These are phyloP conservation scores for Spinibarbus caldwelli DNA, from an alignment of 2,797 vertebrate species.

Conservation along the genomic window DNA sequence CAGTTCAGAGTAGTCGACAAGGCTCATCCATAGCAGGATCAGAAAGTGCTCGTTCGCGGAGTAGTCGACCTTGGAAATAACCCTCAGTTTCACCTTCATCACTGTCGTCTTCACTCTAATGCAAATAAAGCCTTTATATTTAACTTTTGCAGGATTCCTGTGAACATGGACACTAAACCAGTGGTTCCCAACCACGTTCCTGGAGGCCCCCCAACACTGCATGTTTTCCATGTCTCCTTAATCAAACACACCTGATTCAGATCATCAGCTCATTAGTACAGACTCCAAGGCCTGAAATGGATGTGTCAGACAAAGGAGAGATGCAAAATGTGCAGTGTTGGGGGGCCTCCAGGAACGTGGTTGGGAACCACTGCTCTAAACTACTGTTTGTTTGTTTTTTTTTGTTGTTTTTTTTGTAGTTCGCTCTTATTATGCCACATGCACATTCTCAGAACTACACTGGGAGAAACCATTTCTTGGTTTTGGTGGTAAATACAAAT, in stretches of 20 bases:
- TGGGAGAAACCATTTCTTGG: not conserved
- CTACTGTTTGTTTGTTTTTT: not conserved
- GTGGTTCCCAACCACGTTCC: too few species aligned
- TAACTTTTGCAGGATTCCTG: conserved; percentile 15
- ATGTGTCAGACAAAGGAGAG: too few species aligned
- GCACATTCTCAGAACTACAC: not conserved
- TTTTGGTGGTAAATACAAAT: not conserved
- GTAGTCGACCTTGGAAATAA: conserved; percentile 89
- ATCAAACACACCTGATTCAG: too few species aligned
- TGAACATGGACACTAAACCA: conserved; percentile 34
- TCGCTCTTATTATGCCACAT: not conserved
- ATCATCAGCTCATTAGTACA: too few species aligned
- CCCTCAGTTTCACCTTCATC: not conserved
- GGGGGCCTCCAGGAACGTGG: too few species aligned
- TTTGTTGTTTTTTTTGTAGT: not conserved
- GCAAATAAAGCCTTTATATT: conserved; percentile 38
- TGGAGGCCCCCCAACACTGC: too few species aligned
- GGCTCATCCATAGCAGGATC: conserved; percentile 64
- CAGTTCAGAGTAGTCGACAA: conserved; percentile 65
- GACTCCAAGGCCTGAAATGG: too few species aligned
- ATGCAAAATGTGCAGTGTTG: too few species aligned
- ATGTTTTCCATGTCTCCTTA: too few species aligned
- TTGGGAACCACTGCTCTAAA: too few species aligned
- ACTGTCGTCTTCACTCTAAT: conserved; percentile 32
- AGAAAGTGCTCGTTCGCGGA: conserved; percentile 65